Conservation (phyloP, 2,888 invertebrate species). For the Monoplex corrugatus region DNA sequence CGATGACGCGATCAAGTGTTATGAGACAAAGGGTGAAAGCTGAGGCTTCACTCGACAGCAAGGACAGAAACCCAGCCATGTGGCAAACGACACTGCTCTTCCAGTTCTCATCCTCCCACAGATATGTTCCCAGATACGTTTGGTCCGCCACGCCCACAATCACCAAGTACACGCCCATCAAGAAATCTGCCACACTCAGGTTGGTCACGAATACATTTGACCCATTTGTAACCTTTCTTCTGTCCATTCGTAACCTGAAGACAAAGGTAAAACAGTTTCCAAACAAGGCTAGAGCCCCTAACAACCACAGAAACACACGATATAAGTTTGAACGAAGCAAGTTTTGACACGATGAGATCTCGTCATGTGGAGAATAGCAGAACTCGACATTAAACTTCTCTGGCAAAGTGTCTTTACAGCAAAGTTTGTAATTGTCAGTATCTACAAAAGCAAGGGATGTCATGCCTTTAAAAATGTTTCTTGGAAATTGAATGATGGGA, state of each 20-base stretch:
- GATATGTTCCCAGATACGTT: constrained; percentile 61
- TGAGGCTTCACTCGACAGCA: constrained; percentile 84
- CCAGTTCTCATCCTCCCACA: constrained; percentile 65
- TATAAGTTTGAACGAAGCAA: neutral
- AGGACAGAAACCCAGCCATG: constrained; percentile 62
- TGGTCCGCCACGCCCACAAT: constrained; percentile 63
- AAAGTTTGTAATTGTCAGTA: neutral
- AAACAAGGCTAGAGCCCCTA: neutral
- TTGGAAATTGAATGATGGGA: neutral
- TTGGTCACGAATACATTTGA: constrained; percentile 42
- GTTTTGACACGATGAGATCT: neutral
- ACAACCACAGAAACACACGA: neutral
- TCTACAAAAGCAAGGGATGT: neutral
- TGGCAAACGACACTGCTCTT: constrained; percentile 60
- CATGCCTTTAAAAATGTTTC: neutral
- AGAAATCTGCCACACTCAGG: constrained; percentile 50
- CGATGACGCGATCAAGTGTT: neutral
- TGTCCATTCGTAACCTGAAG: neutral
- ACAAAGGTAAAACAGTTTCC: neutral
- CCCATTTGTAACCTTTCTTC: neutral
- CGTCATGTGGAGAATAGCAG: neutral
- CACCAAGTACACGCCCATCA: constrained; percentile 64
- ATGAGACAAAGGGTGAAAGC: constrained; percentile 12
- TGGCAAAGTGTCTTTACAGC: neutral
- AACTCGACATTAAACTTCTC: neutral